These are phyloP conservation scores for Mesorhabditis spiculigera DNA, from an alignment of 2,888 invertebrate genomes.

Conservation along the genomic window DNA sequence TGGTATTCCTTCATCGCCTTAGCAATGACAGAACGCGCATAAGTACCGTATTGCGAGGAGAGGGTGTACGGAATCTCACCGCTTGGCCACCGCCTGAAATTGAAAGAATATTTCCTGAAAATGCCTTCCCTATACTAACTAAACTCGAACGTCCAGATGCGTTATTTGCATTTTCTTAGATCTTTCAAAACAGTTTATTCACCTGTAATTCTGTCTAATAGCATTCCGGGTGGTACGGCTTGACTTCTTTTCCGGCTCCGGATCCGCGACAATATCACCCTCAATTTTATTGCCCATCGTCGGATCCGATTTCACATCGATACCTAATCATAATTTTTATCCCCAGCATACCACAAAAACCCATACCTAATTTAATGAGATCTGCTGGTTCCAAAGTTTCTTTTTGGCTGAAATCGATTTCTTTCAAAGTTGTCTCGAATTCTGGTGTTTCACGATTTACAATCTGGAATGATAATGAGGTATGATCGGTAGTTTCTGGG, in stretches of 20 bases:
- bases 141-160: too few species aligned
- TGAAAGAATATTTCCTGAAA: slow-evolving; percentile 1
- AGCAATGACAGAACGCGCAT: slow-evolving; percentile 54
- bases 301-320: slow-evolving; percentile 50
- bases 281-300: slow-evolving; percentile 50
- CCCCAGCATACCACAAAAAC: background rate
- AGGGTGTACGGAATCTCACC: slow-evolving; percentile 56
- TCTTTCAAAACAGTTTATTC: background rate
- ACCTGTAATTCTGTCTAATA: slow-evolving; percentile 51
- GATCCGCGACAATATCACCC: slow-evolving; percentile 44
- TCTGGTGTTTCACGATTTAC: slow-evolving; percentile 7
- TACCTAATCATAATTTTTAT: slow-evolving; percentile 23
- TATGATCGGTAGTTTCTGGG: background rate
- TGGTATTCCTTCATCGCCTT: slow-evolving; percentile 64
- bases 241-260: slow-evolving; percentile 24
- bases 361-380: background rate
- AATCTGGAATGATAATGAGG: background rate
- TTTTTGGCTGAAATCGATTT: slow-evolving; percentile 22
- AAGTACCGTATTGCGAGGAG: slow-evolving; percentile 53
- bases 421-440: slow-evolving; percentile 29
- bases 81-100: slow-evolving; percentile 49
- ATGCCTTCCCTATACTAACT: background rate
- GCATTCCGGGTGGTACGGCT: slow-evolving; percentile 35
- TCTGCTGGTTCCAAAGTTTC: background rate
- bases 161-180: background rate